Evolutionary conservation across 2,888 invertebrate genomes (phyloP).

Genomic region (Eledona agricola): DNA sequence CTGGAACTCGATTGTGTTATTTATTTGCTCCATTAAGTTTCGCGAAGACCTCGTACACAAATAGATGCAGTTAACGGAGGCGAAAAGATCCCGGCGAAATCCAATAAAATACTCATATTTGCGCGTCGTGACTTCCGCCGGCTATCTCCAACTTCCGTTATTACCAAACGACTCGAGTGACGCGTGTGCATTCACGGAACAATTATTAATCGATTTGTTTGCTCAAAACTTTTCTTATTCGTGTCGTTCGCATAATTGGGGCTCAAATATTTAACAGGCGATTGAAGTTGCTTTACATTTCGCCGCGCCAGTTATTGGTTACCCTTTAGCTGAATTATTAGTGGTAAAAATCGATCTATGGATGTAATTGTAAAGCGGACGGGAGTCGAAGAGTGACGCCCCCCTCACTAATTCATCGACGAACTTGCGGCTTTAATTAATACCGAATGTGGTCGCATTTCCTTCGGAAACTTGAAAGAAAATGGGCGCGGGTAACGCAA

Average conservation of each 20-base stretch:
- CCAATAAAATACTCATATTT: constrained; percentile 42
- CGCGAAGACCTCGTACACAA: background rate
- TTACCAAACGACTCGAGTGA: constrained; percentile 9
- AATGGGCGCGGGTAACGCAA: too few species aligned
- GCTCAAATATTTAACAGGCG: too few species aligned
- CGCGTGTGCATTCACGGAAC: constrained; percentile 21
- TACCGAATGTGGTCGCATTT: background rate
- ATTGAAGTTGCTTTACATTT: background rate
- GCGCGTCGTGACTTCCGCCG: constrained; percentile 48
- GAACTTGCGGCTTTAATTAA: too few species aligned
- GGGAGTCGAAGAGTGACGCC: too few species aligned
- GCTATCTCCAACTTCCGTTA: constrained; percentile 47
- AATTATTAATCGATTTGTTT: constrained; percentile 22
- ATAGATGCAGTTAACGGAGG: constrained; percentile 1
- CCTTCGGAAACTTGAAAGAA: too few species aligned
- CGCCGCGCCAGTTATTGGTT: background rate
- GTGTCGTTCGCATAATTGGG: constrained; percentile 1
- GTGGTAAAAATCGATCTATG: background rate
- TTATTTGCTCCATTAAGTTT: constrained; percentile 12
- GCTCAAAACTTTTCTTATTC: constrained; percentile 4
- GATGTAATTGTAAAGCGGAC: background rate
- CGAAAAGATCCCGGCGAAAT: constrained; percentile 14
- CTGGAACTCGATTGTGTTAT: constrained; percentile 1
- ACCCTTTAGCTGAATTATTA: background rate
- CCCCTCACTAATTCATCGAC: too few species aligned